A percentile compares a stretch with the other conserved stretches of the same genome.
Evolutionary conservation across 2,888 invertebrate genomes (phyloP).

Genomic region (Cheilosia soror): DNA sequence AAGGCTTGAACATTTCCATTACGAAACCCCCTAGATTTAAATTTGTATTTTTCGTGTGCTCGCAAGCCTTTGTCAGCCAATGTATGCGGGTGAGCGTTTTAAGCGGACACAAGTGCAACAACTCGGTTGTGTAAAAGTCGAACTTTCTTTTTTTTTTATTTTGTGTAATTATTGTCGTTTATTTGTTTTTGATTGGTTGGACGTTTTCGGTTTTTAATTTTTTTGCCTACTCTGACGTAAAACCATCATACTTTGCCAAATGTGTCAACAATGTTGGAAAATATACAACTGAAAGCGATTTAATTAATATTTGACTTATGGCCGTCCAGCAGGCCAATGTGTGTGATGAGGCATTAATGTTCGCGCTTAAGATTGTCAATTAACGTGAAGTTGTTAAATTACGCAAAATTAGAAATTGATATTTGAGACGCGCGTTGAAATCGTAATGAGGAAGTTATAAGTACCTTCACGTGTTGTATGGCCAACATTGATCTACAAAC

Average conservation of each 20-base stretch:
- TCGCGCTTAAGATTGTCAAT: background rate
- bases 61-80: background rate
- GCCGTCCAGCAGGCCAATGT: slow-evolving; percentile 5
- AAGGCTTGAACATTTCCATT: slow-evolving; percentile 14
- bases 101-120: slow-evolving; percentile 5
- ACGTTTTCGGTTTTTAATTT: background rate
- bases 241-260: slow-evolving; percentile 23
- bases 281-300: slow-evolving; percentile 17
- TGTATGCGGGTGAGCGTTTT: slow-evolving; percentile 48
- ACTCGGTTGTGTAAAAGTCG: slow-evolving; percentile 32
- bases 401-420: slow-evolving; percentile 32
- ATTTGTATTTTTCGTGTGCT: slow-evolving; percentile 16
- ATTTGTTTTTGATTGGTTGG: slow-evolving; percentile 6
- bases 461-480: background rate
- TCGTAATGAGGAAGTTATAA: slow-evolving; percentile 12
- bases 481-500: slow-evolving; percentile 11
- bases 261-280: slow-evolving; percentile 34
- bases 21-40: slow-evolving; percentile 22
- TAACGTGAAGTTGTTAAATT: slow-evolving; percentile 6
- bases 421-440: slow-evolving; percentile 19
- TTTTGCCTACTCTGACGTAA: slow-evolving; percentile 12
- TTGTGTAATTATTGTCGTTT: background rate
- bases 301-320: slow-evolving; percentile 34
- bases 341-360: slow-evolving; percentile 9
- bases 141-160: slow-evolving; percentile 42